Base-by-base conservation (phyloP, 2,888 invertebrate genomes). In the Acronicta leporina region DNA sequence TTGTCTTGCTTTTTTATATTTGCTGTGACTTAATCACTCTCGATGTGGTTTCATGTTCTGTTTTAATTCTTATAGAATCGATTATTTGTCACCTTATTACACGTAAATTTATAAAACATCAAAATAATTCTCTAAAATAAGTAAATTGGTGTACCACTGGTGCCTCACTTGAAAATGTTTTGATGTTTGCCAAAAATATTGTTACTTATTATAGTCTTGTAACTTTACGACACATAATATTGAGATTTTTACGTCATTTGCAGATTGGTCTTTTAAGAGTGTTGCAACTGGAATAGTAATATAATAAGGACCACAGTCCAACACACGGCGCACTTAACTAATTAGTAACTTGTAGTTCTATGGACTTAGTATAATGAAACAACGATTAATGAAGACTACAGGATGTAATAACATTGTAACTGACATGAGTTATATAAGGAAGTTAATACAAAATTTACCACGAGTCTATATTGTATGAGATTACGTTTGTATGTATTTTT, bases 191-290 rank as follows among this genome's bases (percentile, higher is more conserved):
- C 77, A 68, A 70, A 79, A 68, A 64, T 70, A 63, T 65, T 77
- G 64, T 77, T 63, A 63, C 67, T 67, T 65, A 72, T 56, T 65
- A 60, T 68, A 60, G 59, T 68, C 52, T 66, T 66, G 60, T 73
- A 66, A 62, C 61, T 51, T 58, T 61, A 68, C 57, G 46, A 60
- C 66, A 72, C 74, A 67, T 78, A n/a, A n/a, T n/a, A 68, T 74
- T 73, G 71, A 73, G 68, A 73, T 76, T 72, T 79, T 78, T 80
- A 72, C 85, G 80, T 83, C 77, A 82, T 89, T 93, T 93, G 90
- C 94, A 94, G 94, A 94, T 94, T 92, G 94, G 93, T 94, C 94
- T 87, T 94, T 94, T 94, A 94, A 94, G 91, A 92, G 88, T 90
- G 92, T 93, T 83, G 86, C 92, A 80, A 91, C 91, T 82, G 93